Evolutionary conservation across 2,797 vertebrate species (phyloP).

Genomic region (Galago senegalensis): DNA sequence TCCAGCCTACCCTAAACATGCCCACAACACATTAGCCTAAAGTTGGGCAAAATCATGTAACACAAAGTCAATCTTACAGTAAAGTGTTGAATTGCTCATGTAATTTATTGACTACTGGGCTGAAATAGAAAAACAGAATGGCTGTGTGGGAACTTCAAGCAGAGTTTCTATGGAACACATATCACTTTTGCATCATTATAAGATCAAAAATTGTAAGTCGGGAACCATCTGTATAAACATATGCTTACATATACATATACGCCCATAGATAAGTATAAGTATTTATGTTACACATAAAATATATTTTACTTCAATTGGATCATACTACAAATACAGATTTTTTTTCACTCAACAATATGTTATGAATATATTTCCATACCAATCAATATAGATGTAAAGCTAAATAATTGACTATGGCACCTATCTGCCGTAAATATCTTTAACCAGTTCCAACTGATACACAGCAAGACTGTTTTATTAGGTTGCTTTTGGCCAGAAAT

Average conservation of each 20-base stretch:
- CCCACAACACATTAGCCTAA: too few species aligned
- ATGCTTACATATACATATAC: background rate
- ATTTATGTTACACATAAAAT: background rate
- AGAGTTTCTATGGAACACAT: background rate
- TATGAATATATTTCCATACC: background rate
- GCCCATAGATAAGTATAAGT: background rate
- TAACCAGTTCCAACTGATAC: background rate
- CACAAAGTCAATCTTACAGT: background rate
- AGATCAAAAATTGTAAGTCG: background rate
- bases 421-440: background rate
- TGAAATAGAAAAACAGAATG: background rate
- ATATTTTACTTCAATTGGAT: background rate
- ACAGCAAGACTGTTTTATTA: background rate
- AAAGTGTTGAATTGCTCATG: background rate
- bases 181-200: background rate
- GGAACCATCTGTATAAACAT: background rate
- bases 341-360: background rate
- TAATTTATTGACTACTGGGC: background rate
- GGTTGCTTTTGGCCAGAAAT: background rate
- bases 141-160: background rate
- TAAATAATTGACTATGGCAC: constrained; percentile 1
- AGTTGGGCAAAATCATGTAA: background rate
- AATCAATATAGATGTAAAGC: background rate
- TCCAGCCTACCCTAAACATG: background rate
- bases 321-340: background rate